Percentiles rank a stretch among this genome's conserved stretches.
Conservation (phyloP, 2,797 vertebrate species). For the Dicrostonyx torquatus region DNA sequence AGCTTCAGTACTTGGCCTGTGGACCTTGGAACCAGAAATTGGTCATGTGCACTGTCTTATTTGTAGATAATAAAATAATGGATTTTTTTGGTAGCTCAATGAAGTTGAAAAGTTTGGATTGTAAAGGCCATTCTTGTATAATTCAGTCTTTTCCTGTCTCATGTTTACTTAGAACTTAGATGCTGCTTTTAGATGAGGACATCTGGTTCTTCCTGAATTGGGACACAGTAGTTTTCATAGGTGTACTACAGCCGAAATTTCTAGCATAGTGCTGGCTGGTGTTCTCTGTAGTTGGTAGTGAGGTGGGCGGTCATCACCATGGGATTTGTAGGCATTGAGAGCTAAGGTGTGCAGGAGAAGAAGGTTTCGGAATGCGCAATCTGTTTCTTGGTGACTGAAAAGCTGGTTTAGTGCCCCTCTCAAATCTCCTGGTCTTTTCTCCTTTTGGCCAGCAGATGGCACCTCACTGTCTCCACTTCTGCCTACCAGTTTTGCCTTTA, state of each 20-base stretch:
- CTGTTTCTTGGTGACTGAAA: neutral
- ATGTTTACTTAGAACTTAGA: neutral
- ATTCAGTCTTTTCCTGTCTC: neutral
- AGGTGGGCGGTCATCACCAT: neutral
- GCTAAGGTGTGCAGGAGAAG: neutral
- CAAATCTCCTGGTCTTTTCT: neutral
- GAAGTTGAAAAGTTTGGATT: neutral
- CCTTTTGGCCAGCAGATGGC: constrained; percentile 64
- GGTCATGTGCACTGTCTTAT: neutral
- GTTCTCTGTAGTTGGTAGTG: neutral
- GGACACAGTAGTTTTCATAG: neutral
- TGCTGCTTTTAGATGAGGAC: neutral
- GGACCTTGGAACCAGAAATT: neutral
- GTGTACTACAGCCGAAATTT: neutral
- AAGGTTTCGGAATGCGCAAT: neutral
- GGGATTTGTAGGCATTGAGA: neutral
- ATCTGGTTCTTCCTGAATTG: neutral
- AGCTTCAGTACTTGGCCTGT: neutral
- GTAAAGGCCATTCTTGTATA: neutral
- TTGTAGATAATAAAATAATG: neutral
- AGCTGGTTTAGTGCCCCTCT: neutral
- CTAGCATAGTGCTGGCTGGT: neutral
- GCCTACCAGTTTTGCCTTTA: neutral
- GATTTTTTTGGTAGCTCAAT: neutral
- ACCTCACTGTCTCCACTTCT: neutral